These are phyloP conservation scores for Apaloderma vittatum DNA, from an alignment of 2,113 vertebrate species.

Conservation along the genomic window DNA sequence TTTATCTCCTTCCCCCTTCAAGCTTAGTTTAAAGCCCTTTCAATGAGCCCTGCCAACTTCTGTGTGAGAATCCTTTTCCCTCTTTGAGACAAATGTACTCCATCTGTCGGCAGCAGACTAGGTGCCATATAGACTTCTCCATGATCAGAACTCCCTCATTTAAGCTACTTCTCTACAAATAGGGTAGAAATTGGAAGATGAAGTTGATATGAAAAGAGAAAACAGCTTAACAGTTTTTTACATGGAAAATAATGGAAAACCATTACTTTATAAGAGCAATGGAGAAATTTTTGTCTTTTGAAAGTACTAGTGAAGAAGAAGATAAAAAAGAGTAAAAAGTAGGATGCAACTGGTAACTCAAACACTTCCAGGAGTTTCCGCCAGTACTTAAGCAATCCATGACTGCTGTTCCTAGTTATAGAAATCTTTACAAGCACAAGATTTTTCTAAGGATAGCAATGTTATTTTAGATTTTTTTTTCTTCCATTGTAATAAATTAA, in stretches of 20 bases:
- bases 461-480: not conserved
- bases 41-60: too few species aligned
- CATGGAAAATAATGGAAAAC: not conserved
- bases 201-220: not conserved
- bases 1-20: too few species aligned
- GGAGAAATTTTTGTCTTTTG: not conserved
- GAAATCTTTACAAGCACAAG: not conserved
- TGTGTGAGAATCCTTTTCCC: too few species aligned
- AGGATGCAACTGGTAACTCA: not conserved
- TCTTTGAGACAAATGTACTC: too few species aligned
- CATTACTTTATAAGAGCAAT: not conserved
- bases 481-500: not conserved
- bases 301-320: not conserved
- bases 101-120: too few species aligned
- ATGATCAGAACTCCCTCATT: not conserved
- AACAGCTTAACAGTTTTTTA: not conserved
- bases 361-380: not conserved
- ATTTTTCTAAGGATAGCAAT: not conserved
- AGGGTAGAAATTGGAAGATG: not conserved
- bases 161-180: not conserved
- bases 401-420: not conserved
- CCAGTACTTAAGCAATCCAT: not conserved
- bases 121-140: too few species aligned
- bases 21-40: too few species aligned
- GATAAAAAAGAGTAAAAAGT: not conserved